Evolutionary conservation across 2,797 vertebrate species (phyloP), one percentile per base, ranked within the genome.

Genomic region (Okamejei kenojei): DNA sequence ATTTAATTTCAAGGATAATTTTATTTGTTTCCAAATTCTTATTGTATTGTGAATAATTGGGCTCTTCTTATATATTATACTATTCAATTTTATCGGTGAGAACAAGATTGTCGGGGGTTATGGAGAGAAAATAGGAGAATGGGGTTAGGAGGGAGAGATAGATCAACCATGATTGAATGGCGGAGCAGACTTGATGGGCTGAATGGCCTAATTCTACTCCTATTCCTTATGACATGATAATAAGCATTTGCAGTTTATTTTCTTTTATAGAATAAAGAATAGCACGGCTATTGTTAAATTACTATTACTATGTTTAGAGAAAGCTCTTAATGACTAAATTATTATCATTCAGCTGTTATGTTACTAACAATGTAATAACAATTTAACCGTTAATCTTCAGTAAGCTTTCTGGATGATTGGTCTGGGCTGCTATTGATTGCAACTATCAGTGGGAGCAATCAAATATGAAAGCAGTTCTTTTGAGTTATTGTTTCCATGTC

Each of bases 391-490:
- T 76, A 92, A 92, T 92, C 71, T 45, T 76, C 90, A 92, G 58
- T 76, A 92, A 92, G 5, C 71, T 38, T 76, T 73, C 73, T 92
- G 90, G 38, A 92, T 76, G 73, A 92, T 92, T 76, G 90, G 26
- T 76, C 90, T 29, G 68, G 54, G 90, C 90, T 76, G 54, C 71
- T 73, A 13, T 76, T 92, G 68, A 92, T 74, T 74, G 71, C 73
- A 74, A 74, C 90, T 91, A 90, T 73, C 65, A 26, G 35, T 91
- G 90, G 84, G 84, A 88, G 84, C 84, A 88, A 88, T 88, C 84
- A 88, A 88, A 88, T 88, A 88, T 88, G 84, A 88, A 88, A 68
- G 84, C 17, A 68, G 63, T 88, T 68, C 15, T 68, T 88, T 35
- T 88, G 84, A 88, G 35, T 88, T 88, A 88, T 68, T 32, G 35